Base-by-base conservation (phyloP, 2,888 invertebrate species). In the Hybos culiciformis region DNA sequence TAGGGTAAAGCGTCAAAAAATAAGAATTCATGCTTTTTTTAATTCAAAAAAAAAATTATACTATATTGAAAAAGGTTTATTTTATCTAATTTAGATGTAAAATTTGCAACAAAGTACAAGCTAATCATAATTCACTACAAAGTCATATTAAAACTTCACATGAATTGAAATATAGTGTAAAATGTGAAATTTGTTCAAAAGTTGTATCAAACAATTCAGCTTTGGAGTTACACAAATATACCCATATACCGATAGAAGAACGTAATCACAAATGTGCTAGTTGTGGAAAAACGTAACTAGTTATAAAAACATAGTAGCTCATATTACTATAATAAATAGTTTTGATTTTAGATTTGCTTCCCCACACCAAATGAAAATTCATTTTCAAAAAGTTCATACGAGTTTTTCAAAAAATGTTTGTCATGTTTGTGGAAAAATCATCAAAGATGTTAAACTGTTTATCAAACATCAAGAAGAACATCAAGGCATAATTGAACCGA, bases 351-450 rank as follows among this genome's bases (percentile, higher is more conserved):
- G 60, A 5, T 62, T 60, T 39, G 57, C 58, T 15, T 57, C 54
- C 3, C 51, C 57, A 31, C 59, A 60, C 6, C 51, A 54, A 2
- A 55, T 61, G 51, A 53, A 54, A 31, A 58, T 58, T 19, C 62
- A 62, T 37, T 49, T 57, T 3, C 56, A 56, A 29, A 48, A 57
- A 15, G 62, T 61, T 21, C 63, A 63, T 43, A 47, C 60, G 21
- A 57, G 61, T 38, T 53, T 53, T 9, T 61, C 59, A 37, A 57
- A 56, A 11, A 61, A 59, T 48, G 55, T 62, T 11, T 63, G 63
- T 46, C 60, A 62, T 29, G 56, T 62, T 19, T 63, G 63, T 14
- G 63, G 63, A 2, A 62, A 61, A 46, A 54, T 58, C 1, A 54
- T 63, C 32, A 51, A 57, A 1, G 57, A 60, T 1, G 52, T 56